phyloP scores from a whole-genome alignment of 2,113 vertebrate species.

The Hylia prasina region DNA sequence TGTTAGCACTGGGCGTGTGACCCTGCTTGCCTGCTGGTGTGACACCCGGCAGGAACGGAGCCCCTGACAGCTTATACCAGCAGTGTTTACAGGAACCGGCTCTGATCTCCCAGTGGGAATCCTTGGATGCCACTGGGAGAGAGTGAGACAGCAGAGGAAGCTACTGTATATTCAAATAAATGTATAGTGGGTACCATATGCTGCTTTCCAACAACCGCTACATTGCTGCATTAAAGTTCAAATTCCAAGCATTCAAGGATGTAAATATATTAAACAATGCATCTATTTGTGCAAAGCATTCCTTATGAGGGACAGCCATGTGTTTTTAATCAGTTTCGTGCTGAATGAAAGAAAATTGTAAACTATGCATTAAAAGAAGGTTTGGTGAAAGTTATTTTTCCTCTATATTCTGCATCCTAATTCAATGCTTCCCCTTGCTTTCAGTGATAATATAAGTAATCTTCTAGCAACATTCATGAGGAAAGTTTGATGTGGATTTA shows the following conservation, averaged over 20 bases:
- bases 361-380: conserved; percentile 81
- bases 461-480: conserved; percentile 79
- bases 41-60: not conserved
- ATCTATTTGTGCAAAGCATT: conserved; percentile 55
- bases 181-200: conserved; percentile 18
- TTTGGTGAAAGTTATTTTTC: conserved; percentile 78
- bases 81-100: not conserved
- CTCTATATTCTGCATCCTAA: conserved; percentile 78
- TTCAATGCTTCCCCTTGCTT: conserved; percentile 72
- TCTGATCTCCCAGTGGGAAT: conserved; percentile 22
- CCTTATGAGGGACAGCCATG: conserved; percentile 60
- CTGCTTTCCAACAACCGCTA: conserved; percentile 50
- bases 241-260: conserved; percentile 56
- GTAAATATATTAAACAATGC: conserved; percentile 74
- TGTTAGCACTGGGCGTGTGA: fast-evolving
- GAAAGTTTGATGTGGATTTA: conserved; percentile 89
- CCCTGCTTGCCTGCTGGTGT: not conserved
- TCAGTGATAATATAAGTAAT: conserved; percentile 75
- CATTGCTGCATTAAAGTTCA: conserved; percentile 49
- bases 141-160: conserved; percentile 44
- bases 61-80: not conserved
- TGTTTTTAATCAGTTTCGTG: conserved; percentile 80
- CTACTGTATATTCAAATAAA: conserved; percentile 53
- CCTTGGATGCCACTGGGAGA: not conserved
- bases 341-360: conserved; percentile 78